Conservation (phyloP, 2,888 invertebrate genomes). For the Polyploca ridens region DNA sequence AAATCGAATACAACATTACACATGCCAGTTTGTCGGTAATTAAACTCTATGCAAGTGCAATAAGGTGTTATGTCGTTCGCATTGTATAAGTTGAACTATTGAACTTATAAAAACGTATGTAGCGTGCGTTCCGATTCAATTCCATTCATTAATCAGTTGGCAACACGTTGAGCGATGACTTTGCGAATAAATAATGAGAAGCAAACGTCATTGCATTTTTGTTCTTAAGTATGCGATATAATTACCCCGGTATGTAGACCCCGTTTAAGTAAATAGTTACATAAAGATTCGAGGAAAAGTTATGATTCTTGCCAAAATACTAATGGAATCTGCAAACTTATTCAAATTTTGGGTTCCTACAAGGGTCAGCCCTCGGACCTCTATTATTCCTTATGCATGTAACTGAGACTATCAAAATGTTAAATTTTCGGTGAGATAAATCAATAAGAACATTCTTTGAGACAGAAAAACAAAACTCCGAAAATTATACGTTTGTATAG, state of each 20-base stretch:
- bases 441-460: no score
- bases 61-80: not conserved
- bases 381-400: not conserved
- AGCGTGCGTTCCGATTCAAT: constrained; percentile 30
- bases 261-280: not conserved
- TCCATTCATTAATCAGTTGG: constrained; percentile 38
- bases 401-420: not conserved
- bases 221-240: constrained; percentile 24
- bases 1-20: not conserved
- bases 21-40: not conserved
- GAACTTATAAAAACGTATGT: constrained; percentile 31
- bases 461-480: no score
- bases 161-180: constrained; percentile 25
- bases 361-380: not conserved
- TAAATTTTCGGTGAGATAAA: no score
- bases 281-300: not conserved
- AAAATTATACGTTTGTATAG: no score
- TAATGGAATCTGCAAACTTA: not conserved
- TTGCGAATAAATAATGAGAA: not conserved
- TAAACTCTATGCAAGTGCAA: not conserved
- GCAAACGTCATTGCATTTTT: constrained; percentile 30
- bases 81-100: constrained; percentile 23
- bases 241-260: not conserved
- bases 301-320: not conserved
- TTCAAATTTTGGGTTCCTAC: not conserved